Percentiles rank a stretch among this genome's conserved stretches.
These are phyloP conservation scores for Equus quagga DNA, from an alignment of 2,113 vertebrate genomes.

Conservation along the genomic window DNA sequence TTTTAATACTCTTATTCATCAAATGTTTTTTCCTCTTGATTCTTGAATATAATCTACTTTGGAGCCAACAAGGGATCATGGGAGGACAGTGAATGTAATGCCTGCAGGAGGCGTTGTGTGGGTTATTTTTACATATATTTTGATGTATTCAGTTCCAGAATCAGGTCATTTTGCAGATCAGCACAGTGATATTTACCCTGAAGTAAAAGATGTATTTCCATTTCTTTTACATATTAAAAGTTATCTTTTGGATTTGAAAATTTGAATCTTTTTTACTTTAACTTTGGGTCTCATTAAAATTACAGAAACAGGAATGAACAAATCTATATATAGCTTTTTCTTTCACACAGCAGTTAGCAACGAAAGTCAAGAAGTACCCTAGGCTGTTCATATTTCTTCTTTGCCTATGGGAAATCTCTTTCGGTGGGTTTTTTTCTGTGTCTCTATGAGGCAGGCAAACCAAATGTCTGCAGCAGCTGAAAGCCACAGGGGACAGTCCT, in stretches of 20 bases:
- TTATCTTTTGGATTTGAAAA: conserved; percentile 62
- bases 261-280: conserved; percentile 68
- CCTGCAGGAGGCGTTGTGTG: neutral
- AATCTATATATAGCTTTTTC: conserved; percentile 57
- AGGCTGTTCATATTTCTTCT: conserved; percentile 50
- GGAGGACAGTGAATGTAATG: conserved; percentile 15
- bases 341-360: conserved; percentile 51
- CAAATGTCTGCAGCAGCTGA: neutral
- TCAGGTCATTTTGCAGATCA: conserved; percentile 45
- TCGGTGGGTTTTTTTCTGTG: neutral
- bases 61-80: conserved; percentile 10
- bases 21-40: conserved; percentile 55
- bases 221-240: conserved; percentile 54
- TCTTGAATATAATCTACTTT: conserved; percentile 60
- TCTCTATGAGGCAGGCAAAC: conserved; percentile 37
- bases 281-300: conserved; percentile 70
- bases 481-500: neutral
- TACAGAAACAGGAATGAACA: conserved; percentile 61
- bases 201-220: conserved; percentile 39
- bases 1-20: conserved; percentile 63
- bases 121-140: conserved; percentile 28
- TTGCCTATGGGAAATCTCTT: conserved; percentile 59
- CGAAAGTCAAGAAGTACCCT: conserved; percentile 50
- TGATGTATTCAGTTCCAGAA: conserved; percentile 59
- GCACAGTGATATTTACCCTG: neutral